Base-by-base conservation (phyloP, 2,113 vertebrate genomes). In the Otocyon megalotis region DNA sequence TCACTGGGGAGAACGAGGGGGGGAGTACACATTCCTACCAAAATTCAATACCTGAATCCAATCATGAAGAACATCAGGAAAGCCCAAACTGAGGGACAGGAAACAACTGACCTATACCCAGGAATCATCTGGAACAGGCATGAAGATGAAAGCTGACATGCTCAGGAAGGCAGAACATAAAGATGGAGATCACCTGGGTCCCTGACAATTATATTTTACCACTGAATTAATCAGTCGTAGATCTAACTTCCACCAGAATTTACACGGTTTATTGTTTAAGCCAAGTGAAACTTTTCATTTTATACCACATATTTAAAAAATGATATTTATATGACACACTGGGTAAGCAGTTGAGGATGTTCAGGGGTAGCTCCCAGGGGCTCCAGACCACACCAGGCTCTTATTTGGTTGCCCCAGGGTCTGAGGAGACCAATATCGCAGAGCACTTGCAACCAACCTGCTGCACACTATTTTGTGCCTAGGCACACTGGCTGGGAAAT, bases 1-100 rank as follows among this genome's bases (percentile, higher is more conserved):
- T 32, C 30, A 35, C 30, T 76, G 9, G 15, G 24, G 20, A 11
- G 50, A 2, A 10, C 0, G 19, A 1, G 2, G 8, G 3, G 0
- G 17, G 2, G 30, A 35, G 20, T 6, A 56, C 12, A 88, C 12
- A 17, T 43, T 58, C 67, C 67, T 43, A 54, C 26, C 11, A 4
- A 72, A 24, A 74, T 74, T 74, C 5, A 14, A 26, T 74, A 74
- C 71, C 71, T 74, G 28, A 88, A 60, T 77, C 32, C 43, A 32
- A 50, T 63, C 58, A 63, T 35, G 43, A 90, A 79, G 72, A 79
- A 65, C 20, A 79, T 2, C 17, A n/a, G 10, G 65, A 79, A 90
- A 90, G 22, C 43, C 60, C 43, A 79, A 35, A 53, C 35, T 58
- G 76, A 79, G 22, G 24, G 72, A 65, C 32, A 53, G 56, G 14